Base-by-base conservation (phyloP, 2,888 invertebrate species). In the Taphrorychus bicolor region DNA sequence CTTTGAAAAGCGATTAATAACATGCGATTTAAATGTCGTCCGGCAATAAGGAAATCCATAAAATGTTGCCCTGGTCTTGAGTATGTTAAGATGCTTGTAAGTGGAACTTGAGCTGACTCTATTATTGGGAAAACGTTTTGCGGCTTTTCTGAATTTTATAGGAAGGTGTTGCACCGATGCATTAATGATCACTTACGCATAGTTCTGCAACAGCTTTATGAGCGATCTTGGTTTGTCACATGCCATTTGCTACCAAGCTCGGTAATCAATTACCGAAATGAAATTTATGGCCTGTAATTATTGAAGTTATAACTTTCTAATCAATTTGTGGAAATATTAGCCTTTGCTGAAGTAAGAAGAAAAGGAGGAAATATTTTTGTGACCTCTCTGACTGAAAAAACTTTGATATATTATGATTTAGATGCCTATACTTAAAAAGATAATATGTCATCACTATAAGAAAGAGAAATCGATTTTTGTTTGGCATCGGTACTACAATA, bases 1-100 rank as follows among this genome's bases (percentile, higher is more conserved):
- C 58, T 41, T 61, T 57, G 61, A 57, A 66, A 66, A 52, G 45
- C 66, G 66, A 61, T 66, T 66, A 66, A 66, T 66, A 66, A 66
- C 57, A 66, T 61, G 41, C 23, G 56, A 61, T 60, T 61, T 66
- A 66, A 66, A 66, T 66, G 66, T 66, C 61, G 61, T 52, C 60
- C 57, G 61, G 57, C 53, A 66, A 66, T 66, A 61, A 66, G 66
- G 66, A 66, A 66, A 58, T 42, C 16, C 56, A 48, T 57, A 51
- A 56, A 66, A 60, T 51, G 45, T 45, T 11, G 9, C 45, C 17
- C 45, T 5, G 14, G 16, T 5, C 7, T 14, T 45, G 62, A 62
- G 56, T 56, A 32, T 17, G 54, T 49, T 56, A 62, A 45, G 32
- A 7, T 45, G 45, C 17, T 45, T 32, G 11, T 11, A 45, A 7